A percentile compares a stretch with the other conserved stretches of the same genome.
Evolutionary conservation across 2,113 vertebrate genomes (phyloP).

Genomic region (Pelusios castaneus): DNA sequence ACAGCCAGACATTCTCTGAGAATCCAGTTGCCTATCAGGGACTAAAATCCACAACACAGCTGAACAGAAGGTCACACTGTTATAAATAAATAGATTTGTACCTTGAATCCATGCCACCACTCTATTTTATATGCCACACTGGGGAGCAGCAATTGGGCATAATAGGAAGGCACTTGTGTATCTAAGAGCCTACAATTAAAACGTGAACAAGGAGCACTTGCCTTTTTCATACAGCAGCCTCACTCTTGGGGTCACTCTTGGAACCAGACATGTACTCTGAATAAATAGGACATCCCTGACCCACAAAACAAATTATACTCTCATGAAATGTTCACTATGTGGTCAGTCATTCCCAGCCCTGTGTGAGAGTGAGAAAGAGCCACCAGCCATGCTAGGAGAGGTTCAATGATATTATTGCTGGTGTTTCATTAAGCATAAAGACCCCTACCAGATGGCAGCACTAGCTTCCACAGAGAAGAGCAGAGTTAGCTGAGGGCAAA

Average conservation of each 20-base stretch:
- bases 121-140: slow-evolving; percentile 18
- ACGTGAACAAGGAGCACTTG: background rate
- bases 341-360: background rate
- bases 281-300: background rate
- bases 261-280: background rate
- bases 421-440: background rate
- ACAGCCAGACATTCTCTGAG: background rate
- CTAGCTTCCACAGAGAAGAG: background rate
- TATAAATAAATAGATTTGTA: slow-evolving; percentile 56
- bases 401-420: background rate
- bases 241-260: fast-evolving
- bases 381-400: background rate
- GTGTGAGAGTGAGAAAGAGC: background rate
- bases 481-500: background rate
- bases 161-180: background rate
- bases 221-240: background rate
- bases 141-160: background rate
- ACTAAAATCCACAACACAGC: background rate
- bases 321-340: background rate
- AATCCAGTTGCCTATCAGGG: slow-evolving; percentile 5
- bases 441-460: background rate
- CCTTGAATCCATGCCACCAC: slow-evolving; percentile 30
- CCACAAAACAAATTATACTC: background rate
- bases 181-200: slow-evolving; percentile 19
- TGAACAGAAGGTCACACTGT: slow-evolving; percentile 53